Percentiles rank a stretch among this genome's conserved stretches.
Conservation (phyloP, 2,113 vertebrate species). For the Seriola rivoliana region DNA sequence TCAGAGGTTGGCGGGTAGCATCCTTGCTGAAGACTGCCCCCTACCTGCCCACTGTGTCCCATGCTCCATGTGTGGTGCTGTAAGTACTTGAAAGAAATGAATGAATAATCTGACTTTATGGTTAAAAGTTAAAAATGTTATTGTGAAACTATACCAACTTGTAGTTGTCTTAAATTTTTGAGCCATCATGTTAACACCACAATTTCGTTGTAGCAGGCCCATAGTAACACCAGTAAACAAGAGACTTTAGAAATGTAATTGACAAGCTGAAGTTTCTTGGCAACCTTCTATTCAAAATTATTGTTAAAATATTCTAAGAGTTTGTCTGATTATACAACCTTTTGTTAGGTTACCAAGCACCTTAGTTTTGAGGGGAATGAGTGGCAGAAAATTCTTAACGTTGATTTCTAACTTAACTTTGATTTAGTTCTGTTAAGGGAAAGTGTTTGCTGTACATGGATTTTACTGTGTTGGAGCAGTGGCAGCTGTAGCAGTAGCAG, state of each 20-base stretch:
- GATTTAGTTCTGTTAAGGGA: background rate
- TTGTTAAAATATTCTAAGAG: background rate
- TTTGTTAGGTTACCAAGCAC: background rate
- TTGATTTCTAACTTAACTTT: too few relatives aligned
- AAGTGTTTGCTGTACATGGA: background rate
- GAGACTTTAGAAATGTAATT: background rate
- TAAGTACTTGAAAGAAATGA: slow-evolving; percentile 78
- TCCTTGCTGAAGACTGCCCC: slow-evolving; percentile 78
- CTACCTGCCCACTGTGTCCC: slow-evolving; percentile 80
- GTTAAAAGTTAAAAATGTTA: slow-evolving; percentile 39
- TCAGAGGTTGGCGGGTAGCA: slow-evolving; percentile 74
- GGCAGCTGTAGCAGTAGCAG: background rate
- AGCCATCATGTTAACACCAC: background rate
- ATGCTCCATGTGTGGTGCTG: slow-evolving; percentile 81
- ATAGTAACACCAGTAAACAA: slow-evolving; percentile 1
- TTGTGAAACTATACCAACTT: slow-evolving; percentile 33
- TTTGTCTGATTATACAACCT: background rate
- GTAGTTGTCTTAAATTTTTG: slow-evolving; percentile 6
- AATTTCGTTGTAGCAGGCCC: background rate
- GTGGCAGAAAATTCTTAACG: background rate
- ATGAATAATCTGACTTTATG: slow-evolving; percentile 64
- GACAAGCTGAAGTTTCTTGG: background rate
- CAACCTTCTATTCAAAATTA: background rate
- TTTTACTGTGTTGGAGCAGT: background rate
- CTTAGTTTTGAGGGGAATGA: background rate